Base-by-base conservation (phyloP, 2,113 vertebrate species). In the Panthera uncia region DNA sequence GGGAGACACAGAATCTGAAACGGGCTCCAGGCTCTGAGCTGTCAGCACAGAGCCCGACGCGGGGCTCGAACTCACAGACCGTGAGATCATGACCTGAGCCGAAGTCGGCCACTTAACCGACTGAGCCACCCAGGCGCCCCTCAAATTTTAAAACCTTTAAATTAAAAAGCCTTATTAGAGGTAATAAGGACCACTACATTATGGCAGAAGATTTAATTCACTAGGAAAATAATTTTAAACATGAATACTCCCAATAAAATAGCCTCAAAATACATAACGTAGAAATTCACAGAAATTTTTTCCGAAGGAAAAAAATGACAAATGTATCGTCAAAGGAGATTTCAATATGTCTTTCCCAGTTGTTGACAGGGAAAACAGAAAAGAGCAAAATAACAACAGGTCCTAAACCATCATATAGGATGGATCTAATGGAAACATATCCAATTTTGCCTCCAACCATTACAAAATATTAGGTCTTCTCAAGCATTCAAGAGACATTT, bases 191-290 rank as follows among this genome's bases (percentile, higher is more conserved):
- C 13, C 31, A 78, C 13, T 71, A 71, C 3, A 71, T 45, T 41
- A 65, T 65, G 33, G 71, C 9, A 90, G 41, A n/a, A 89, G 78
- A 89, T 91, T 95, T 71, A 68, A 74, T 52, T 73, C 57, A 86
- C 7, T 52, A 87, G 45, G 29, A 96, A 89, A 61, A 90, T 82
- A 29, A 83, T 83, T 93, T 91, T 65, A 91, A 94, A 89, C 2
- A 71, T 55, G 6, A 94, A 74, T 48, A n/a, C 13, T 55, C 21
- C 69, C 31, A 61, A 63, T 78, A 57, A 92, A 91, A 94, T 29
- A 81, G 61, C 7, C 48, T 95, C 69, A 85, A 84, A 87, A 90
- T 45, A 69, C 1, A n/a, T 68, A 38, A 92, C 31, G 4, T 61
- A 87, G 48, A 92, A 89, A 93, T 89, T 33, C 52, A 74, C n/a